phyloP scores from a whole-genome alignment of 2,888 invertebrate genomes.

The Spialia ferax region DNA sequence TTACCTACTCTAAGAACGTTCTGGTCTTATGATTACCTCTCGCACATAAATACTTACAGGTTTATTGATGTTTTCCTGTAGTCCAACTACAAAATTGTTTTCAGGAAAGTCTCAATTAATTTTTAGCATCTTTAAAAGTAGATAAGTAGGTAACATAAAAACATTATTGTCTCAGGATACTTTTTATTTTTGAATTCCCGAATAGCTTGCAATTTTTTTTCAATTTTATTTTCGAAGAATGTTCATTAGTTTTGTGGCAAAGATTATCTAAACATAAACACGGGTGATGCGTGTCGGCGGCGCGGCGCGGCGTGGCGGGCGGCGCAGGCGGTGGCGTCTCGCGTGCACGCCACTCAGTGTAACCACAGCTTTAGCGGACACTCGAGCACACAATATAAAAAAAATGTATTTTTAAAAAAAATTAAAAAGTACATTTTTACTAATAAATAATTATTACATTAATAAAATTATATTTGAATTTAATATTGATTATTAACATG shows the following conservation, averaged over 20 bases:
- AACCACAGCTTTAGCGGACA: slow-evolving; percentile 49
- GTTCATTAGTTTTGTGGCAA: slow-evolving; percentile 14
- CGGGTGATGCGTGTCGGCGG: slow-evolving; percentile 45
- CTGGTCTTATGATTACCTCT: too few relatives aligned
- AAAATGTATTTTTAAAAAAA: slow-evolving; percentile 35
- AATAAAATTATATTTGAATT: too few relatives aligned
- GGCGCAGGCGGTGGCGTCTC: slow-evolving; percentile 48
- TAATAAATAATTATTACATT: too few relatives aligned
- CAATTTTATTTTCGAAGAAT: slow-evolving; percentile 12
- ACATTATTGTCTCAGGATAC: neutral
- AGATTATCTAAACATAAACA: slow-evolving; percentile 38
- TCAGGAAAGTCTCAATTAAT: too few relatives aligned
- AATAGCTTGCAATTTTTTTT: neutral
- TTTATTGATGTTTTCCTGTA: too few relatives aligned
- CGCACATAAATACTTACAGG: too few relatives aligned
- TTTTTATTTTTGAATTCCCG: too few relatives aligned
- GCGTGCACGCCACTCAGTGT: slow-evolving; percentile 70
- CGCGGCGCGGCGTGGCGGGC: too few relatives aligned
- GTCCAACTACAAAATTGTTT: too few relatives aligned
- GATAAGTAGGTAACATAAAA: neutral
- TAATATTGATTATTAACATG: too few relatives aligned
- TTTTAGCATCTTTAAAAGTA: neutral
- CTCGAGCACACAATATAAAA: slow-evolving; percentile 18
- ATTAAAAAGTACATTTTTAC: too few relatives aligned
- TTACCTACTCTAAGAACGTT: too few relatives aligned